A percentile compares a stretch with the other conserved stretches of the same genome.
Conservation (phyloP, 2,797 vertebrate species). For the Yasuhikotakia modesta region DNA sequence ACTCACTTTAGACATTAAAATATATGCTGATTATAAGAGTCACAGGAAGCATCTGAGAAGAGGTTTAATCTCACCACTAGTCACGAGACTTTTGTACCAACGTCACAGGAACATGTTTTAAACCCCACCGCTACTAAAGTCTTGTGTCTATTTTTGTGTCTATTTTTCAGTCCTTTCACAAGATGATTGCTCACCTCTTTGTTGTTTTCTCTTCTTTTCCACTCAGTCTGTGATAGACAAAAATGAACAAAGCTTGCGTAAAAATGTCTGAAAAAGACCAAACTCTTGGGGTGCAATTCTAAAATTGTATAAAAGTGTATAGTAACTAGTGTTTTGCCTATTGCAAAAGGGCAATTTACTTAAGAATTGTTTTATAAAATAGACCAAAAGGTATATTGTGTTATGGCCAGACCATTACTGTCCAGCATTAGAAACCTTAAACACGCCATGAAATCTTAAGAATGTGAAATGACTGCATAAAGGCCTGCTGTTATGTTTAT, state of each 20-base stretch:
- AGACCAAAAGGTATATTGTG: conserved; percentile 70
- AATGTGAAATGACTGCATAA: not conserved
- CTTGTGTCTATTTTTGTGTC: not conserved
- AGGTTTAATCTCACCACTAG: conserved; percentile 68
- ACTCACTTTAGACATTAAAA: conserved; percentile 85
- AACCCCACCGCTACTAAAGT: not conserved
- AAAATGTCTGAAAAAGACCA: not conserved
- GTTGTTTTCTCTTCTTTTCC: not conserved
- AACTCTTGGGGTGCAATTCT: too few species aligned
- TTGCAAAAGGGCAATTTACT: too few species aligned
- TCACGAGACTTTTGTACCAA: not conserved
- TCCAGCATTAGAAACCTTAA: not conserved
- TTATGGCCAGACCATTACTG: not conserved
- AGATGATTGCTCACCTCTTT: conserved; percentile 19
- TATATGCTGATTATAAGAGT: conserved; percentile 79
- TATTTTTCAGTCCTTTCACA: not conserved
- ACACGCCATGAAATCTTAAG: not conserved
- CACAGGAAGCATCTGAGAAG: conserved; percentile 80
- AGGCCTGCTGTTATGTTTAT: not conserved
- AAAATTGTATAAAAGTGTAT: too few species aligned
- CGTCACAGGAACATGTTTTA: not conserved
- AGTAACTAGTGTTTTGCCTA: too few species aligned
- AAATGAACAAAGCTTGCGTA: not conserved
- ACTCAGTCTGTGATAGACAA: not conserved
- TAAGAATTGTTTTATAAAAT: not conserved